These are phyloP conservation scores for Molanna angustata DNA, from an alignment of 2,888 invertebrate genomes.

Conservation along the genomic window DNA sequence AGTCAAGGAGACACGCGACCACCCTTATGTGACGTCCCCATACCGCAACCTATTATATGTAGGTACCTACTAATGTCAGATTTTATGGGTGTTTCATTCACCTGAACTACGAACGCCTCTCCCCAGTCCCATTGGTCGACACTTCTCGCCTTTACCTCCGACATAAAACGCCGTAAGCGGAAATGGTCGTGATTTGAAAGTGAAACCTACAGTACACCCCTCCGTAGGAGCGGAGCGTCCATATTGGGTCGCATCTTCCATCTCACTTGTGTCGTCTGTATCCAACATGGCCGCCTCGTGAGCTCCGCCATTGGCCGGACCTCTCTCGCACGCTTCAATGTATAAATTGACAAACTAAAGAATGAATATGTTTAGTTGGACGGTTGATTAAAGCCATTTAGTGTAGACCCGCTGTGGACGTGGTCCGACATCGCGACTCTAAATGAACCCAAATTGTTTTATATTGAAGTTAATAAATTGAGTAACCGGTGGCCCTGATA, in stretches of 20 bases:
- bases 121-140: conserved; percentile 36
- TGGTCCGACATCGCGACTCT: conserved; percentile 43
- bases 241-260: conserved; percentile 35
- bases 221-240: neutral
- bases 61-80: too few relatives aligned
- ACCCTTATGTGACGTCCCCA: conserved; percentile 32
- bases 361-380: conserved; percentile 58
- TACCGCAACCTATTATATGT: conserved; percentile 3
- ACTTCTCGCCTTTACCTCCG: conserved; percentile 37
- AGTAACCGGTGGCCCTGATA: conserved; percentile 32
- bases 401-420: conserved; percentile 51
- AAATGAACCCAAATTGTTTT: conserved; percentile 55
- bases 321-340: conserved; percentile 36
- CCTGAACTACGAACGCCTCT: conserved; percentile 32
- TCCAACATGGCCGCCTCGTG: conserved; percentile 4
- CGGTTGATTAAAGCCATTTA: conserved; percentile 60
- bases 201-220: too few relatives aligned
- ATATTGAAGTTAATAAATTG: conserved; percentile 40
- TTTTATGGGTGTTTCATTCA: conserved; percentile 14
- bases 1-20: conserved; percentile 38
- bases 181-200: conserved; percentile 16
- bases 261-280: conserved; percentile 5
- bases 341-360: conserved; percentile 59
- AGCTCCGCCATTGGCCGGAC: conserved; percentile 21
- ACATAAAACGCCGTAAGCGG: conserved; percentile 21